Evolutionary conservation across 1,140 invertebrate species (phyloP), one percentile per base, ranked within the genome.

Genomic region (Leptopilina clavipes): DNA sequence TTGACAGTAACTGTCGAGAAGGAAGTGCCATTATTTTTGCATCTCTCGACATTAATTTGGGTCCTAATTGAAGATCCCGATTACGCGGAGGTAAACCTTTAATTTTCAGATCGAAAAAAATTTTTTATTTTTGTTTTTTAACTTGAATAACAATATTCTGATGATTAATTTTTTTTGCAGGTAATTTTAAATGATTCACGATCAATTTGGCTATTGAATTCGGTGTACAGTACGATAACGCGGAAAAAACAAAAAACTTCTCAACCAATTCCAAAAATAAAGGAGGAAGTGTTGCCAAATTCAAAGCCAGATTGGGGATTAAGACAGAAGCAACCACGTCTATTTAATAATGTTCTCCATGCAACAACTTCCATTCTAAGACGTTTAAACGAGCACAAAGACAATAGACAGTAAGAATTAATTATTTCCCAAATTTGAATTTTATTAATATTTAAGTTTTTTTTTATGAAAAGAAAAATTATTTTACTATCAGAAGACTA

Each of bases 11-110:
- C 80, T 31, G 44, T 78, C 8, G 84, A 83, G 43, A 73, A 79
- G 43, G 75, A 84, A 48, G 54, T 72, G 0, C 74, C 82, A 43
- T 44, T 86, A 44, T 86, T 86, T 77, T 76, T 85, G 2, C 78
- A 82, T 73, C 76, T 83, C 10, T 82, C 84, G 3, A 86, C 85
- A 1, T 65, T 86, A 8, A 54, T 86, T 0, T 86, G 84, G 83
- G 37, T 86, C 3, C 70, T 86, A 12, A 70, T 76, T 12, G 71
- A 81, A 19, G 56, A 84, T 79, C 18, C 40, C 9, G 54, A 82
- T 7, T 84, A 83, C 59, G 77, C 76, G 8, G 17, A 79, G 71
- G 80, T 84, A 81, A 59, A 40, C 0, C 6, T 31, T 31, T 6
- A 3, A 3, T 31, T 31, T 31, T n/a, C n/a, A n/a, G n/a, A n/a